Conservation (phyloP, 2,113 vertebrate species). For the Orthonyx spaldingii region DNA sequence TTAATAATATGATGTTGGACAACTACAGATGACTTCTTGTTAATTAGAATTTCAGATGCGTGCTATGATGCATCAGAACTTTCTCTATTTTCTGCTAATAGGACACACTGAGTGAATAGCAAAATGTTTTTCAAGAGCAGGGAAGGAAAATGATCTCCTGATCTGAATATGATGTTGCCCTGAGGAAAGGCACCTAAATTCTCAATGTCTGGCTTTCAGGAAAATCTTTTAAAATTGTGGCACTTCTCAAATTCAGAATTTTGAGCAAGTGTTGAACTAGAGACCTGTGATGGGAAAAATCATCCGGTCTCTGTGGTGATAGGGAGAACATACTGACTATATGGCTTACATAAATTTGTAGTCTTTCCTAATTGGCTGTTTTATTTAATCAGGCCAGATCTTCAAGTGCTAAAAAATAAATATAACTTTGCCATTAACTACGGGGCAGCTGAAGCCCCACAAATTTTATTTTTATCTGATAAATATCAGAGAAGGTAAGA, state of each 20-base stretch:
- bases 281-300: background rate
- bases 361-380: background rate
- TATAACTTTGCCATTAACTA: background rate
- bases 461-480: background rate
- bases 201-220: background rate
- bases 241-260: background rate
- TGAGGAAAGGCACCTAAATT: background rate
- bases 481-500: background rate
- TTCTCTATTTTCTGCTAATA: conserved; percentile 34
- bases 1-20: conserved; percentile 47
- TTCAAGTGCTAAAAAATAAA: background rate
- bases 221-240: background rate
- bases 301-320: background rate
- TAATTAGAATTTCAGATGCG: conserved; percentile 54
- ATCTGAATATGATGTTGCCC: background rate
- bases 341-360: background rate
- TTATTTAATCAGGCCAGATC: background rate
- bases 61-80: conserved; percentile 36
- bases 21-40: conserved; percentile 56
- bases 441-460: background rate
- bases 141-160: background rate
- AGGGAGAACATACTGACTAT: background rate
- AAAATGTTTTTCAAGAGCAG: conserved; percentile 12
- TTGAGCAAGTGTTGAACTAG: background rate
- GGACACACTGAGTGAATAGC: background rate